Percentiles rank a stretch among this genome's conserved stretches.
phyloP scores from a whole-genome alignment of 2,113 vertebrate genomes.

The Dasypus novemcinctus region DNA sequence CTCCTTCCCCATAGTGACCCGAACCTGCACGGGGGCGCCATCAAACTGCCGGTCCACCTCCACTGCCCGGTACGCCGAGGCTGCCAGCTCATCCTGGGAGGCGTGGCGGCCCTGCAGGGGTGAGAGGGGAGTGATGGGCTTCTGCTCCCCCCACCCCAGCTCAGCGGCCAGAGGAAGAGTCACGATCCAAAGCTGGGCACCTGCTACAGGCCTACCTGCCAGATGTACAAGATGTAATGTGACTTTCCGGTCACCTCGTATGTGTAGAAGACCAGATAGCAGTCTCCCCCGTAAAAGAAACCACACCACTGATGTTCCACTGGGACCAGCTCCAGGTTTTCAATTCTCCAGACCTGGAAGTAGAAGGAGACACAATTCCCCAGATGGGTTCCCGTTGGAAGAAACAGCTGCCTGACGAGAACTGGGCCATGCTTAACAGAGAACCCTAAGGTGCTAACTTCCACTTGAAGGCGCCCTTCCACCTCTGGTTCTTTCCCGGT shows the following conservation, averaged over 20 bases:
- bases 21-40: slow-evolving; percentile 87
- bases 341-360: slow-evolving; percentile 90
- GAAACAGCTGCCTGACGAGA: not conserved
- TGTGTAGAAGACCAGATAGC: slow-evolving; percentile 92
- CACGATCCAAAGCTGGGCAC: not conserved
- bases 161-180: not conserved
- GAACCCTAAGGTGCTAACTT: not conserved
- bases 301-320: slow-evolving; percentile 84
- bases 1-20: slow-evolving; percentile 92
- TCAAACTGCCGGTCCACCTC: slow-evolving; percentile 86
- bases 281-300: slow-evolving; percentile 94
- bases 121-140: not conserved
- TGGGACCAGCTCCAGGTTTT: slow-evolving; percentile 88
- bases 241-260: slow-evolving; percentile 85
- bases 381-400: not conserved
- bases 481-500: not conserved
- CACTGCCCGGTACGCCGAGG: slow-evolving; percentile 89
- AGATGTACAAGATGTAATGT: slow-evolving; percentile 90
- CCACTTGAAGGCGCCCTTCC: not conserved
- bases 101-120: slow-evolving; percentile 87
- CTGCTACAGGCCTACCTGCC: slow-evolving; percentile 86
- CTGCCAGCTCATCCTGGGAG: slow-evolving; percentile 90
- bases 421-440: not conserved
- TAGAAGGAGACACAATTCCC: not conserved
- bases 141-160: not conserved